Percentiles rank a stretch among this genome's conserved stretches.
These are phyloP conservation scores for Philotrypesis tridentata DNA, from an alignment of 1,140 invertebrate species.

Conservation along the genomic window DNA sequence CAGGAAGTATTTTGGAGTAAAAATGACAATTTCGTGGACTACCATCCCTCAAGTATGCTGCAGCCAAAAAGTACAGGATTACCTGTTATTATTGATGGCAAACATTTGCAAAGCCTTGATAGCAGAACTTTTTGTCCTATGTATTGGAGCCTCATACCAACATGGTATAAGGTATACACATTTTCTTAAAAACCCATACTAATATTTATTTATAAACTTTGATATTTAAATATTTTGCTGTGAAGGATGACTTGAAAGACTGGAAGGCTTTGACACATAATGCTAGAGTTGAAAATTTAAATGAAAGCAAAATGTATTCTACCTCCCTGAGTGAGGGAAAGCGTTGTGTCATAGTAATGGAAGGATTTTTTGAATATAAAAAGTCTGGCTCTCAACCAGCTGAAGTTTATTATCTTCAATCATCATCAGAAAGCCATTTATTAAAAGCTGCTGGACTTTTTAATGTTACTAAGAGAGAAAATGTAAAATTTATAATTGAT, in stretches of 20 bases:
- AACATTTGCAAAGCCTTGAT: constrained; percentile 30
- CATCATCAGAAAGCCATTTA: constrained; percentile 21
- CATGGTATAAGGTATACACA: constrained; percentile 29
- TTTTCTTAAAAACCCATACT: neutral
- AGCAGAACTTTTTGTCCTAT: constrained; percentile 31
- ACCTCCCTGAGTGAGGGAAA: constrained; percentile 26
- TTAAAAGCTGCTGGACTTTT: constrained; percentile 47
- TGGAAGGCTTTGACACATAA: constrained; percentile 42
- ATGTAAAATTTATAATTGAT: constrained; percentile 23
- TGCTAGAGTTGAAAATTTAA: constrained; percentile 45
- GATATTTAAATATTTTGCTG: neutral
- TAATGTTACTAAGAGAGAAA: constrained; percentile 22
- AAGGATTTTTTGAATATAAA: constrained; percentile 46
- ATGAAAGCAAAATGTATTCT: constrained; percentile 43
- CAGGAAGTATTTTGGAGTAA: constrained; percentile 29
- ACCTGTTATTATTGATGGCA: constrained; percentile 38
- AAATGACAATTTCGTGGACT: constrained; percentile 15
- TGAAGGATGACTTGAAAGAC: constrained; percentile 21
- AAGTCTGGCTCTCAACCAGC: constrained; percentile 1
- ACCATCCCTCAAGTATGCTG: constrained; percentile 20
- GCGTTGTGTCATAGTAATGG: constrained; percentile 44
- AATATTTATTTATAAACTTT: neutral
- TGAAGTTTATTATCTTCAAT: constrained; percentile 40
- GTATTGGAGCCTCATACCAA: constrained; percentile 42
- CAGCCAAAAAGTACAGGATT: constrained; percentile 39